phyloP scores from a whole-genome alignment of 2,113 vertebrate species.

The Kryptolebias marmoratus region DNA sequence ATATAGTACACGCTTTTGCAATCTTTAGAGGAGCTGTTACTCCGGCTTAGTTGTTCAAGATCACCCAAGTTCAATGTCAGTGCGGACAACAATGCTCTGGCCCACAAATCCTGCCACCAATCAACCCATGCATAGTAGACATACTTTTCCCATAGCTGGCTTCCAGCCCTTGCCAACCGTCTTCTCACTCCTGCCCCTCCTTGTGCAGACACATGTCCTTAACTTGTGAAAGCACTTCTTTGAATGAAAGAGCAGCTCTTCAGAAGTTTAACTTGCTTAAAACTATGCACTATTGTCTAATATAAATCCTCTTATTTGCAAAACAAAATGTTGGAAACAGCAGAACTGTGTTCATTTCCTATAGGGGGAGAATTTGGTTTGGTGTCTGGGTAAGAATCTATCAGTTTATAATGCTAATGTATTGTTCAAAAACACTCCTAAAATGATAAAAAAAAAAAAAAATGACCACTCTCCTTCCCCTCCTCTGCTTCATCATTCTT shows the following conservation, averaged over 20 bases:
- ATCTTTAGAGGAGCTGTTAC: conserved; percentile 49
- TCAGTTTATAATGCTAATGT: no score
- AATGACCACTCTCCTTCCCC: not conserved
- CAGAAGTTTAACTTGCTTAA: not conserved
- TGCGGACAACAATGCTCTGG: conserved; percentile 67
- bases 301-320: not conserved
- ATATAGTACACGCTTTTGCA: conserved; percentile 47
- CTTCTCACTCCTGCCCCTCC: conserved; percentile 35
- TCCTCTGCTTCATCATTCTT: conserved; percentile 32
- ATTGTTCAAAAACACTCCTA: not conserved
- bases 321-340: conserved; percentile 29
- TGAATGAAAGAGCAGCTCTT: conserved; percentile 14
- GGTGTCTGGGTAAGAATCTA: no score
- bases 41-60: conserved; percentile 33
- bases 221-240: conserved; percentile 50
- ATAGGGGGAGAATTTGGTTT: not conserved
- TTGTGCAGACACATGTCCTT: conserved; percentile 55
- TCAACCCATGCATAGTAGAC: conserved; percentile 71
- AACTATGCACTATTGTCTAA: not conserved
- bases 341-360: no score
- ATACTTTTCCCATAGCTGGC: conserved; percentile 75
- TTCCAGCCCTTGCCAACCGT: conserved; percentile 48
- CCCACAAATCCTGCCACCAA: conserved; percentile 74
- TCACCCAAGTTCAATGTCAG: conserved; percentile 80
- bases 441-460: conserved; percentile 35